A percentile compares a stretch with the other conserved stretches of the same genome.
These are phyloP conservation scores for Melanaphis sacchari DNA, from an alignment of 1,140 invertebrate species.

Conservation along the genomic window DNA sequence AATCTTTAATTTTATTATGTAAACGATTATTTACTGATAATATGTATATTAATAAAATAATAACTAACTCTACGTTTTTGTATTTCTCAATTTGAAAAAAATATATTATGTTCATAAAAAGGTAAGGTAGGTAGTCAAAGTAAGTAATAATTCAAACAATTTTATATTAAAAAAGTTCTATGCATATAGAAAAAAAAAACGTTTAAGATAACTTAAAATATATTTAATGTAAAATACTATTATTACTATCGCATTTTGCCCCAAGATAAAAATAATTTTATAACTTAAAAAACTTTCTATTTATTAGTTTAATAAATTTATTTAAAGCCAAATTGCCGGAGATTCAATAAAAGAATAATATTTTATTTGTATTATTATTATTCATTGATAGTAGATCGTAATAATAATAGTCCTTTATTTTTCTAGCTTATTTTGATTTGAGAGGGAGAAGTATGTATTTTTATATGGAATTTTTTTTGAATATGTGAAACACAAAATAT, in stretches of 20 bases:
- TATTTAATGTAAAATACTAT: background rate
- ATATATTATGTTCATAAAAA: background rate
- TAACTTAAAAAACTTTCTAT: background rate
- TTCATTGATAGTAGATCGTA: background rate
- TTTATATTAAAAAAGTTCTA: background rate
- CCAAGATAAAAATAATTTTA: background rate
- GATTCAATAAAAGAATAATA: background rate
- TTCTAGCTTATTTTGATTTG: background rate
- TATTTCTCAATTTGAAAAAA: background rate
- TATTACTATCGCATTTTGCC: background rate
- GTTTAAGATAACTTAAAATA: background rate
- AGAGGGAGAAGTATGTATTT: too few species aligned
- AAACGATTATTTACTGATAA: background rate
- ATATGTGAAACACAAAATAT: background rate
- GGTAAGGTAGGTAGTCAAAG: background rate
- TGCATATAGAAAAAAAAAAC: background rate
- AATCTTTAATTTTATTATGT: background rate
- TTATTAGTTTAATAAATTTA: background rate
- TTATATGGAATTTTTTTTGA: background rate
- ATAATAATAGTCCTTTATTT: background rate
- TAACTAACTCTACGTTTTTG: background rate
- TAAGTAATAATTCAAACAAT: background rate
- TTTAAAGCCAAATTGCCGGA: background rate
- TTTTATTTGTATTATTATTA: background rate
- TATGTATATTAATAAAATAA: background rate